phyloP scores from a whole-genome alignment of 2,113 vertebrate genomes.

The Datnioides undecimradiatus region DNA sequence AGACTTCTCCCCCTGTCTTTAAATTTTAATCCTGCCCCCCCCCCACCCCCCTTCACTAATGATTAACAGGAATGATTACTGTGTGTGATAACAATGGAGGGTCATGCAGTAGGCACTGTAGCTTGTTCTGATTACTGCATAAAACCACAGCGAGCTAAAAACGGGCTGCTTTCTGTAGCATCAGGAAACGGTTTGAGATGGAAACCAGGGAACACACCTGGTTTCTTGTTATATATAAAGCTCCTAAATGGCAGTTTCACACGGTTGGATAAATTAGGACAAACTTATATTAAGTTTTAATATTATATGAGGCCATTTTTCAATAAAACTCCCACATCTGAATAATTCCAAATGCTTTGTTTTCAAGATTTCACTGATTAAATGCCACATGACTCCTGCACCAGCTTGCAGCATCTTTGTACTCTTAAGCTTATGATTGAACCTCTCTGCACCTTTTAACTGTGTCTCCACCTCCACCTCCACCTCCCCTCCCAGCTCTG shows the following conservation, averaged over 20 bases:
- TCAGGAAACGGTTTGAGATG: neutral
- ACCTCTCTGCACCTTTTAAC: neutral
- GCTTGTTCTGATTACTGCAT: constrained; percentile 37
- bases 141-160: constrained; percentile 18
- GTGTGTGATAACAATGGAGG: constrained; percentile 34
- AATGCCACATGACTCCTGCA: neutral
- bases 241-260: neutral
- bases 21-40: neutral
- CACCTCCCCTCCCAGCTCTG: constrained; percentile 47
- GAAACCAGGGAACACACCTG: neutral
- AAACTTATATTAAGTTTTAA: neutral
- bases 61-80: constrained; percentile 56
- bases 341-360: constrained; percentile 17
- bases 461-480: constrained; percentile 14
- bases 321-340: neutral
- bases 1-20: neutral
- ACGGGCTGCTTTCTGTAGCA: neutral
- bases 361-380: neutral
- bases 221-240: neutral
- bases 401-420: neutral
- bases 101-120: constrained; percentile 14
- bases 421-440: constrained; percentile 32
- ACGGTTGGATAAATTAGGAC: neutral
- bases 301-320: neutral
- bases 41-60: neutral